These are phyloP conservation scores for Pterocles burchelli DNA, from an alignment of 2,113 vertebrate genomes.

Conservation along the genomic window DNA sequence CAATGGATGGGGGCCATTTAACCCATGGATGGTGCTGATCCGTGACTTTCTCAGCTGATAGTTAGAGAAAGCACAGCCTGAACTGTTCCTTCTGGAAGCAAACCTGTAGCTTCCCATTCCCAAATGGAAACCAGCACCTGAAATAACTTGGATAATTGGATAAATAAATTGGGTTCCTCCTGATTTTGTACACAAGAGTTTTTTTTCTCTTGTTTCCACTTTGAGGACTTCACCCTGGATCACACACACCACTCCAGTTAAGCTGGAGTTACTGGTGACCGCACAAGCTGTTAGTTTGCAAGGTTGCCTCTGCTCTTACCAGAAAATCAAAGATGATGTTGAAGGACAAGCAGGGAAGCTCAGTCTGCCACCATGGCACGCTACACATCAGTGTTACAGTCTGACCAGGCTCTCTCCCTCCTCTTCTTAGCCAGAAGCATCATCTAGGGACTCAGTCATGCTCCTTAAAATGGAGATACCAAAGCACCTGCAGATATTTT, in stretches of 20 bases:
- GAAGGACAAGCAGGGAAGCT: not conserved
- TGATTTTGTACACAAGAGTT: not conserved
- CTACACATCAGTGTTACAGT: not conserved
- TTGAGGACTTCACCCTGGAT: not conserved
- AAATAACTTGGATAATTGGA: not conserved
- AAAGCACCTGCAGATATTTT: not conserved
- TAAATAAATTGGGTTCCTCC: not conserved
- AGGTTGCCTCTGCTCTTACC: not conserved
- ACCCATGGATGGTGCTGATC: fast-evolving
- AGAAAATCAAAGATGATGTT: not conserved
- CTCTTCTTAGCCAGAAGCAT: not conserved
- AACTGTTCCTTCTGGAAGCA: not conserved
- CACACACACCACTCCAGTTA: not conserved
- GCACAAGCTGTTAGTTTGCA: fast-evolving
- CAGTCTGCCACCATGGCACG: fast-evolving
- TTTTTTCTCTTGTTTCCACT: not conserved
- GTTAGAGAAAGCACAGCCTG: not conserved
- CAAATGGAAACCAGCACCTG: not conserved
- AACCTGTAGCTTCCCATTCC: not conserved
- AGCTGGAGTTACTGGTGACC: not conserved
- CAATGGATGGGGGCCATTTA: fast-evolving
- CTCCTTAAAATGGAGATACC: not conserved
- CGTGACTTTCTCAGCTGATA: not conserved
- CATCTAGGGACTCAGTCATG: fast-evolving
- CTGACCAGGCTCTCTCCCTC: not conserved